Percentiles rank a stretch among this genome's conserved stretches.
These are phyloP conservation scores for Drosophila orena DNA, from an alignment of 1,140 invertebrate genomes.

Conservation along the genomic window DNA sequence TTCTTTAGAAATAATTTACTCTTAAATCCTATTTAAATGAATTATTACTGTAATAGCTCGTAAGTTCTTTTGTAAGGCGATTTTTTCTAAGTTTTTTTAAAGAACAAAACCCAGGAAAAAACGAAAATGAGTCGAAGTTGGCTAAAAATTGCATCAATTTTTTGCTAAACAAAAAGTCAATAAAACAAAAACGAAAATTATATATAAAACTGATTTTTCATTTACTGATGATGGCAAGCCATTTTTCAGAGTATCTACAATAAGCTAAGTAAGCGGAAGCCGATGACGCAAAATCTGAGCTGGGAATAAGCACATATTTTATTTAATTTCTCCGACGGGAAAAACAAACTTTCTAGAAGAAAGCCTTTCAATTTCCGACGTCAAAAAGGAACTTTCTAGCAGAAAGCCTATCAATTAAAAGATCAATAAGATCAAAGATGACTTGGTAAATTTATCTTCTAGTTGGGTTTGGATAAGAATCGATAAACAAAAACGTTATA, in stretches of 20 bases:
- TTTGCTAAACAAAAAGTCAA: slow-evolving; percentile 65
- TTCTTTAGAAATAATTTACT: slow-evolving; percentile 62
- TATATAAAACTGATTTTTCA: background rate
- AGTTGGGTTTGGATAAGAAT: too few species aligned
- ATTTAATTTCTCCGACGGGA: slow-evolving; percentile 13
- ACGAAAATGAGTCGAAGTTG: slow-evolving; percentile 41
- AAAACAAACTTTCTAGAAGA: slow-evolving; percentile 24
- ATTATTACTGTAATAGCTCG: slow-evolving; percentile 49
- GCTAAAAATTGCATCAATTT: slow-evolving; percentile 82
- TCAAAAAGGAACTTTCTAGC: too few species aligned
- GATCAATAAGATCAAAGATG: background rate
- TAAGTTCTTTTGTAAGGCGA: slow-evolving; percentile 53
- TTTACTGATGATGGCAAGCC: slow-evolving; percentile 7
- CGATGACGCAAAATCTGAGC: slow-evolving; percentile 6
- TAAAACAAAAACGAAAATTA: slow-evolving; percentile 35
- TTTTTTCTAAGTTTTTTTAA: slow-evolving; percentile 43
- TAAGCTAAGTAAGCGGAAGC: background rate
- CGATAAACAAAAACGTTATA: too few species aligned
- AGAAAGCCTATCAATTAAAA: too few species aligned
- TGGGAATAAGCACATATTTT: slow-evolving; percentile 1
- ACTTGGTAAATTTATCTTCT: too few species aligned
- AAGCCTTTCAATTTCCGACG: background rate
- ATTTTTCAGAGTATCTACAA: slow-evolving; percentile 5
- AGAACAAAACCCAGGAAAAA: slow-evolving; percentile 37
- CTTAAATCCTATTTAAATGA: slow-evolving; percentile 42